phyloP scores from a whole-genome alignment of 2,113 vertebrate species.

The Tragulus kanchil region DNA sequence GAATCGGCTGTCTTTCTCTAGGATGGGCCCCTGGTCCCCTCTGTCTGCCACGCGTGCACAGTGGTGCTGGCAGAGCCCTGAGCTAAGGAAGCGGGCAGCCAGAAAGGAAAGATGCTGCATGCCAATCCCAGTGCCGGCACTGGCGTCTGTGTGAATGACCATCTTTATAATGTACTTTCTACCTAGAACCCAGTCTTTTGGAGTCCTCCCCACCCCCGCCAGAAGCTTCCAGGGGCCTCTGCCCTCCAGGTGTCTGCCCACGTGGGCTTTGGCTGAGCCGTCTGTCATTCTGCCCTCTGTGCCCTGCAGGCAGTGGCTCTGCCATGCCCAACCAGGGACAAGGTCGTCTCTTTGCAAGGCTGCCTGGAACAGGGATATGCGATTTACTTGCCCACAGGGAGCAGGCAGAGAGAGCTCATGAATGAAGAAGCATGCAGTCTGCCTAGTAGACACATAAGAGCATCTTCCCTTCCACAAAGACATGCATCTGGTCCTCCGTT shows the following conservation, averaged over 20 bases:
- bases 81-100: neutral
- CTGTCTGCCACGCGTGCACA: accelerated
- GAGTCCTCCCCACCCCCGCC: neutral
- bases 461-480: neutral
- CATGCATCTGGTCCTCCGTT: neutral
- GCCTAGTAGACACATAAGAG: neutral
- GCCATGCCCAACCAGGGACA: slow-evolving; percentile 26
- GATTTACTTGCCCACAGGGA: neutral
- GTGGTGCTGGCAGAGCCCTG: neutral
- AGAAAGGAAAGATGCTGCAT: neutral
- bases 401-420: neutral
- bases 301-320: slow-evolving; percentile 23
- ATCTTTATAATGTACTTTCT: slow-evolving; percentile 9
- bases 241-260: neutral
- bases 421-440: neutral
- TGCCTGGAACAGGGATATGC: neutral
- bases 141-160: neutral
- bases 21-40: neutral
- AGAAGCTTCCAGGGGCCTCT: neutral
- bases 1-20: neutral
- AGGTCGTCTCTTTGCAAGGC: slow-evolving; percentile 45
- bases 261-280: neutral
- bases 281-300: neutral
- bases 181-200: neutral
- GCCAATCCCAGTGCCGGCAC: neutral